Evolutionary conservation across 2,113 vertebrate species (phyloP).

Genomic region (Hirundichthys speculiger): DNA sequence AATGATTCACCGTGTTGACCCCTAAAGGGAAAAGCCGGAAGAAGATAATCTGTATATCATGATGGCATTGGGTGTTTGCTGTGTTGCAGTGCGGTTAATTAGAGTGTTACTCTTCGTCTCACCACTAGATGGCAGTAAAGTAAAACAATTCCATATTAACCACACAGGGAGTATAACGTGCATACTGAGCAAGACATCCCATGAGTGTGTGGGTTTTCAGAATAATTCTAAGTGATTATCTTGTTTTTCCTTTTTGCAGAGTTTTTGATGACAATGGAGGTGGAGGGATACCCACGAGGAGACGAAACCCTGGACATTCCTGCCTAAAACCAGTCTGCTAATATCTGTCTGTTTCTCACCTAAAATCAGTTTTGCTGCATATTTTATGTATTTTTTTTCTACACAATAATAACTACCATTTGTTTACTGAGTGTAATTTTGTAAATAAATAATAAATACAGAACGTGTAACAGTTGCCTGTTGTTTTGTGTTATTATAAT

Average conservation of each 20-base stretch:
- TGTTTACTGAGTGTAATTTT: conserved; percentile 36
- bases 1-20: no score
- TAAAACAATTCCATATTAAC: not conserved
- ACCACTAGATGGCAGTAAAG: conserved; percentile 21
- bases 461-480: not conserved
- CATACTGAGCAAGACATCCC: not conserved
- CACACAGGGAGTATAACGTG: no score
- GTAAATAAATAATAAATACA: conserved; percentile 51
- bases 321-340: conserved; percentile 32
- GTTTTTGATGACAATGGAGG: conserved; percentile 72
- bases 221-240: not conserved
- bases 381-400: conserved; percentile 28
- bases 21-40: no score
- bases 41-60: no score
- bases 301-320: conserved; percentile 59
- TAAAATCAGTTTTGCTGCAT: not conserved
- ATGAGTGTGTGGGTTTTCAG: not conserved
- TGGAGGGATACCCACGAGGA: conserved; percentile 61
- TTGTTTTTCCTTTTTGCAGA: conserved; percentile 43
- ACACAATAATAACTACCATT: not conserved
- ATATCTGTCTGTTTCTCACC: not conserved
- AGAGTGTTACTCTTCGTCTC: not conserved
- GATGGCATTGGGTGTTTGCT: no score
- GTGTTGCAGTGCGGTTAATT: not conserved
- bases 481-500: not conserved